A percentile compares a stretch with the other conserved stretches of the same genome.
Evolutionary conservation across 1,140 invertebrate species (phyloP).

Genomic region (Carposina sasakii): DNA sequence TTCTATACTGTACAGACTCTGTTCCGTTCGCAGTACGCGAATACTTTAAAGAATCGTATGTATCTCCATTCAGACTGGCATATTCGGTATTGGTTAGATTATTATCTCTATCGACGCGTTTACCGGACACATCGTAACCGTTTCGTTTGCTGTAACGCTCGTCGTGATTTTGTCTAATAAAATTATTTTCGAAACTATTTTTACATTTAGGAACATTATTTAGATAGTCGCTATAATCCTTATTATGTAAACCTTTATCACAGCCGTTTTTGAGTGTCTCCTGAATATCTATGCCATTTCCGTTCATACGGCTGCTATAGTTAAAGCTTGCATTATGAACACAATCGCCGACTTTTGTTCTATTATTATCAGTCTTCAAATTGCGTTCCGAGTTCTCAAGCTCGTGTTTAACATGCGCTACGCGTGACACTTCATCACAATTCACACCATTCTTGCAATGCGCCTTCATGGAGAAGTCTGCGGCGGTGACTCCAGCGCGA

Average conservation of each 20-base stretch:
- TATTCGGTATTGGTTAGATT: conserved; percentile 61
- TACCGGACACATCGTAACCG: conserved; percentile 47
- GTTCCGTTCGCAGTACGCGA: conserved; percentile 63
- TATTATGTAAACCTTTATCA: conserved; percentile 68
- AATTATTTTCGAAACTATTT: conserved; percentile 68
- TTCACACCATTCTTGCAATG: conserved; percentile 41
- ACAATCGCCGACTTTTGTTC: conserved; percentile 42
- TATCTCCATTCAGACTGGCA: conserved; percentile 54
- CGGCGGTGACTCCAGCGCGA: conserved; percentile 44
- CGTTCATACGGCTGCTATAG: conserved; percentile 48
- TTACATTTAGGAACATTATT: conserved; percentile 72
- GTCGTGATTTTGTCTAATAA: conserved; percentile 60
- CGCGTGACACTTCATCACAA: conserved; percentile 44
- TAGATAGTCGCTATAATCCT: conserved; percentile 59
- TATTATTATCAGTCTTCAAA: conserved; percentile 39
- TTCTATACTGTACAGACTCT: conserved; percentile 65
- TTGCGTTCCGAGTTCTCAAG: conserved; percentile 56
- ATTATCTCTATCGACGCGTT: conserved; percentile 57
- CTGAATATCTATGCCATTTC: conserved; percentile 60
- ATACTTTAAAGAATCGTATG: conserved; percentile 67
- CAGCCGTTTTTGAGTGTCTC: conserved; percentile 66
- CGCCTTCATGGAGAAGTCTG: conserved; percentile 48
- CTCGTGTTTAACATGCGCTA: conserved; percentile 58
- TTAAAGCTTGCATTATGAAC: conserved; percentile 47
- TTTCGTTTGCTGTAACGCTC: conserved; percentile 62